Evolutionary conservation across 2,113 vertebrate species (phyloP), one percentile per base, ranked within the genome.

Genomic region (Ceyx cyanopectus): DNA sequence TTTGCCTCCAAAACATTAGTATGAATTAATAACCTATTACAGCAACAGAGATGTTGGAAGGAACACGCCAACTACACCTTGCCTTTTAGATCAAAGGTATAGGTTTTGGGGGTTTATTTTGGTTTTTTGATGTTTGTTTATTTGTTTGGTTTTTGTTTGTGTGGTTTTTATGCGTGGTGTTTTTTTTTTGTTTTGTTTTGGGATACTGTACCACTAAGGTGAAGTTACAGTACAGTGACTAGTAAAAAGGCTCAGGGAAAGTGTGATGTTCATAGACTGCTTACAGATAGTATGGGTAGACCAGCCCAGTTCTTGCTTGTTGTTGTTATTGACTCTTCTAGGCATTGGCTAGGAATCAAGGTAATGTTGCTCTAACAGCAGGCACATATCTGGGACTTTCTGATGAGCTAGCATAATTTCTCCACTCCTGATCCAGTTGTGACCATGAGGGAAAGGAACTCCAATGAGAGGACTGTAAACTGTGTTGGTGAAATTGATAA

Each of bases 71-170:
- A 87, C 45, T 46, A 24, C 41, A 66, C 34, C 0, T 4, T 73
- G 73, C 53, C 79, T 91, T 87, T 90, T 85, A 86, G 96, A 94
- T 94, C 92, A 95, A 88, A 92, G 67, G 9, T 0, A 91, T 58
- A 68, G 58, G 26, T 82, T 95, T 80, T 69, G 48, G 21, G 48
- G 48, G 48, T 50, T 50, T 50, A 21, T 11, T 48, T 48, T 48
- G 46, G 21, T 22, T 46, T 12, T 53, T 34, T 37, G 58, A 79
- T 37, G 37, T 10, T 37, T 37, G 37, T 9, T 37, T 37, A 10
- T 10, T 37, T 37, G 37, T 9, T 37, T 37, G 37, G 37, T 37
- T 37, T 34, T 34, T 34, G 34, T 34, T 34, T 34, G 34, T 34
- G 34, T 34, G 34, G 7, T 7, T 34, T 34, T 34, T 34, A 7